A percentile compares a stretch with the other conserved stretches of the same genome.
phyloP scores from a whole-genome alignment of 2,797 vertebrate genomes.

The Rhabdomys pumilio region DNA sequence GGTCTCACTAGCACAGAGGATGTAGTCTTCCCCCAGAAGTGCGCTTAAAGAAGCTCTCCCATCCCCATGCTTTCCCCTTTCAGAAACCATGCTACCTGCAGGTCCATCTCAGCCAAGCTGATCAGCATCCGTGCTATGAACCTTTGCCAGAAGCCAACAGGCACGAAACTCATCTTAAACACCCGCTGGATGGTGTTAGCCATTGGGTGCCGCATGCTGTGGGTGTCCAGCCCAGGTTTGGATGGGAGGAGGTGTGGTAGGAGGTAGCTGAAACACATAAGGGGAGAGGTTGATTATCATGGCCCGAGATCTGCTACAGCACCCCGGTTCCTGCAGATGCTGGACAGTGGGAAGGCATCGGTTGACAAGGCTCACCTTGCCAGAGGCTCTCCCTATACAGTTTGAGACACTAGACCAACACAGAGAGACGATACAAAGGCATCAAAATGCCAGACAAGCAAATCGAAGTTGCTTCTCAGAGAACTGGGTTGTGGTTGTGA shows the following conservation, averaged over 20 bases:
- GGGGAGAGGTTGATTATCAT: slow-evolving; percentile 72
- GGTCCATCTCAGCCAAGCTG: slow-evolving; percentile 97
- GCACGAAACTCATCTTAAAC: slow-evolving; percentile 99
- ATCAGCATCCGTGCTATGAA: slow-evolving; percentile 99
- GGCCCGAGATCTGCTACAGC: slow-evolving; percentile 59
- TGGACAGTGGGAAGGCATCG: background rate
- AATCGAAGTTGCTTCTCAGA: background rate
- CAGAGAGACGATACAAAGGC: background rate
- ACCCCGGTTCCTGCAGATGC: slow-evolving; percentile 64
- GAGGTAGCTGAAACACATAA: slow-evolving; percentile 93
- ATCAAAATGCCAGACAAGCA: background rate
- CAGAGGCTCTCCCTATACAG: background rate
- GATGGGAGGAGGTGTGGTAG: slow-evolving; percentile 97
- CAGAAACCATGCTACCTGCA: slow-evolving; percentile 91
- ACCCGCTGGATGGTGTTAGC: slow-evolving; percentile 95
- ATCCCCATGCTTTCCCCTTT: background rate
- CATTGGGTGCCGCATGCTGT: slow-evolving; percentile 92
- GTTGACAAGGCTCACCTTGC: too few relatives aligned
- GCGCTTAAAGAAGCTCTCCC: background rate
- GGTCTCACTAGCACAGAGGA: background rate
- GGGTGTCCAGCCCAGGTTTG: slow-evolving; percentile 96
- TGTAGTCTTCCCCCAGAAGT: accelerated
- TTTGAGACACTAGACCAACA: background rate
- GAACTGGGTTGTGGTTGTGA: background rate
- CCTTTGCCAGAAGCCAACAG: slow-evolving; percentile 98